A percentile compares a stretch with the other conserved stretches of the same genome.
These are phyloP conservation scores for Balanococcus diminutus DNA, from an alignment of 2,888 invertebrate species.

Conservation along the genomic window DNA sequence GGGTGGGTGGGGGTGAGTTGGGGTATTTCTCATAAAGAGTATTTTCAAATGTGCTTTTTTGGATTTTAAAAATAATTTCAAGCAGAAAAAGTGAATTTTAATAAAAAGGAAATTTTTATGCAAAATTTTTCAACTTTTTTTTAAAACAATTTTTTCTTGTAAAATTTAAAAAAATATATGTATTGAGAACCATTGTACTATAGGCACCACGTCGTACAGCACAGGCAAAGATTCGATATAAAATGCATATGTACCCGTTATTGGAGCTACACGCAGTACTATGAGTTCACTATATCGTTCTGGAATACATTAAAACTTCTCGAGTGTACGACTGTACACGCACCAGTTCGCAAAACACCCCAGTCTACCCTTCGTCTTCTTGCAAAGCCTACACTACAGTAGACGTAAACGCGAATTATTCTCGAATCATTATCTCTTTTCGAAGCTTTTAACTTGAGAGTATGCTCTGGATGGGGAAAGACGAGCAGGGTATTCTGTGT, in stretches of 20 bases:
- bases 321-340: constrained; percentile 10
- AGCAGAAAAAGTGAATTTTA: no score
- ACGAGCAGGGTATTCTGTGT: not conserved
- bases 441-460: not conserved
- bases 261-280: not conserved
- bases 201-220: no score
- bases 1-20: no score
- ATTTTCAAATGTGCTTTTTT: no score
- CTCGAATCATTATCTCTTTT: constrained; percentile 16
- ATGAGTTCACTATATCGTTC: not conserved
- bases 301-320: constrained; percentile 1
- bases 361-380: not conserved
- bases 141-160: no score
- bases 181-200: no score
- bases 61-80: no score
- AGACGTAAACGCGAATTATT: not conserved
- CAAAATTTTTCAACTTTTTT: no score
- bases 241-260: not conserved
- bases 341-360: not conserved
- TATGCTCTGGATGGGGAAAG: not conserved
- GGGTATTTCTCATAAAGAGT: no score
- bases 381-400: not conserved
- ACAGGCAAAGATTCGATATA: not conserved
- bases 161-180: no score
- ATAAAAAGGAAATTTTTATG: no score